Evolutionary conservation across 1,140 invertebrate genomes (phyloP), one percentile per base, ranked within the genome.

Genomic region (Gerris buenoi): DNA sequence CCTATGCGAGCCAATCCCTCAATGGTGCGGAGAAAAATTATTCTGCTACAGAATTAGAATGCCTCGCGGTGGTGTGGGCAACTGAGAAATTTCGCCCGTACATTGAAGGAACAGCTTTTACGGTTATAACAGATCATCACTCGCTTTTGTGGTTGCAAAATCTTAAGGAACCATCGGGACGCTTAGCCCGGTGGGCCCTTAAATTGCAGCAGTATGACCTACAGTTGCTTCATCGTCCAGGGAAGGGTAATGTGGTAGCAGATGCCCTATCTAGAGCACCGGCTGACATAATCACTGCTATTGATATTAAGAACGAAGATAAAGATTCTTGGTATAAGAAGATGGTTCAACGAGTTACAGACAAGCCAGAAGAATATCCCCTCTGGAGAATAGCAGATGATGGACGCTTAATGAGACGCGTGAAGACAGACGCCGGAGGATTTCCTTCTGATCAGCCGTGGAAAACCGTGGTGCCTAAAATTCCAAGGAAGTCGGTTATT

Each of bases 101-200:
- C 61, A 64, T 75, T 27, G 72, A 76, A 62, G 74, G 73, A 18
- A 72, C 29, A 2, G 59, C 74, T 23, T 79, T 81, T 65, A 74
- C 27, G 0, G 72, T 80, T 1, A 60, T 74, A 25, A 79, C 77
- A 0, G 78, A 80, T 67, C 77, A 80, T 58, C 71, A 67, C 79
- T 81, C 67, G 70, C 73, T 83, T 2, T 68, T 69, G 27, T 83
- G 78, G 77, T 70, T 83, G 2, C 70, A 74, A 25, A 73, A 74
- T 1, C 71, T 79, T 1, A 77, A 76, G 68, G 75, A 80, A 64
- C 73, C 75, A 1, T 72, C 69, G 0, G 76, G 75, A 59, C 63
- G 79, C 46, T 67, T 82, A 22, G 75, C 77, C 0, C 67, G 78
- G 27, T 74, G 68, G 27, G 58, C 68, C n/a, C 22, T 78, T 14